Conservation (phyloP, 2,888 invertebrate species). For the Caenorhabditis sp. region DNA sequence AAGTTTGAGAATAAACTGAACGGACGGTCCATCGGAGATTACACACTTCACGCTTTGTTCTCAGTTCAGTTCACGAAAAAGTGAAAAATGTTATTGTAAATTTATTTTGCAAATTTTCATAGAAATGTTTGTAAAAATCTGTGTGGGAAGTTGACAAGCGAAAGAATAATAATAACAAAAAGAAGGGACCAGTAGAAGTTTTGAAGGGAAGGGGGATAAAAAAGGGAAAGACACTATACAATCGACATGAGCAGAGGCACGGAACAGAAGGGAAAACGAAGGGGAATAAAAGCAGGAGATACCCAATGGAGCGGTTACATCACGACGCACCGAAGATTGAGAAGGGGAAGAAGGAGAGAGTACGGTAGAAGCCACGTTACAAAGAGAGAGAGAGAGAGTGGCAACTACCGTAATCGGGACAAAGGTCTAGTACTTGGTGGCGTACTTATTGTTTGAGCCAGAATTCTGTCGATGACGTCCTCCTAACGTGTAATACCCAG, state of each 20-base stretch:
- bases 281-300: conserved; percentile 16
- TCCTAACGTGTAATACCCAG: conserved; percentile 77
- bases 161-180: conserved; percentile 1
- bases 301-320: conserved; percentile 31
- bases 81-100: not conserved
- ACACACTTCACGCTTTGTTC: too few relatives aligned
- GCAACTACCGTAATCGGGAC: not conserved
- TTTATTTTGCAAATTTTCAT: not conserved
- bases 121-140: conserved; percentile 8
- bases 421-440: conserved; percentile 22
- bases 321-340: conserved; percentile 34
- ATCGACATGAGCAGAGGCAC: conserved; percentile 53
- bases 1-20: too few relatives aligned
- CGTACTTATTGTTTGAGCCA: conserved; percentile 38
- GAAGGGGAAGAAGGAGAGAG: conserved; percentile 8
- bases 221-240: conserved; percentile 43
- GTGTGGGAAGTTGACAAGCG: not conserved
- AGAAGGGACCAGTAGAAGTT: conserved; percentile 42
- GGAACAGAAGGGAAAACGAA: not conserved
- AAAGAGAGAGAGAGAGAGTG: not conserved
- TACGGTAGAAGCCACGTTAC: not conserved
- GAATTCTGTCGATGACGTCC: conserved; percentile 63
- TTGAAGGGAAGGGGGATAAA: not conserved
- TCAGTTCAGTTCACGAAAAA: not conserved
- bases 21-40: too few relatives aligned